Base-by-base conservation (phyloP, 2,797 vertebrate species). In the Chrysocyon brachyurus region DNA sequence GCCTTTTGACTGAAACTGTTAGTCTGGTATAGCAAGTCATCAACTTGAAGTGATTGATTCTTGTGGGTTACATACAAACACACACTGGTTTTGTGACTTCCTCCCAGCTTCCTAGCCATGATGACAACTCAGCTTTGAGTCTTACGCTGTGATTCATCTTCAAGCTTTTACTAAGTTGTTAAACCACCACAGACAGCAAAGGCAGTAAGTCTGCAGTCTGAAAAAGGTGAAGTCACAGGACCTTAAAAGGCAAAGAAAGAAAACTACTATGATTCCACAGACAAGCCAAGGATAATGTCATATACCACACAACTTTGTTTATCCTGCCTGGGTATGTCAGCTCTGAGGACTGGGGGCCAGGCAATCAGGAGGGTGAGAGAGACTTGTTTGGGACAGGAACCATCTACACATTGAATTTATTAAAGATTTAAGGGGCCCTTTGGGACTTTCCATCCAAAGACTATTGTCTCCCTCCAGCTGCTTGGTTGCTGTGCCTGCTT, bases 361-460 rank as follows among this genome's bases (percentile, higher is more conserved):
- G 33, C 1, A 40, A 54, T 52, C 12, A 79, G 87, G 49, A 56
- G 12, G 14, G 16, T 57, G 92, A 57, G 64, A 52, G 52, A 82
- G 63, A 66, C 17, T 33, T 90, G 24, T 33, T 66, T 64, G 36
- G 81, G 75, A 79, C 6, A 36, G 89, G 68, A 86, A 52, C 94
- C 91, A 85, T 85, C 57, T 54, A 16, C 64, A 40, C 19, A 46
- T 0, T 7, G 66, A 61, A 31, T 61, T 49, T 66, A 92, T 77
- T 81, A 85, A 88, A 95, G 66, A 78, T 82, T 87, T 77, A 90
- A 88, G 54, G 46, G 56, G 19, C 28, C 68, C 85, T 92, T 84
- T 59, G 57, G 88, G 56, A 49, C 83, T 91, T 97, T 93, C 91
- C 72, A 82, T 11, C n/a, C 40, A 73, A 77, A 84, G 46, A 73